A percentile compares a stretch with the other conserved stretches of the same genome.
phyloP scores from a whole-genome alignment of 2,113 vertebrate genomes.

The Archocentrus centrarchus region DNA sequence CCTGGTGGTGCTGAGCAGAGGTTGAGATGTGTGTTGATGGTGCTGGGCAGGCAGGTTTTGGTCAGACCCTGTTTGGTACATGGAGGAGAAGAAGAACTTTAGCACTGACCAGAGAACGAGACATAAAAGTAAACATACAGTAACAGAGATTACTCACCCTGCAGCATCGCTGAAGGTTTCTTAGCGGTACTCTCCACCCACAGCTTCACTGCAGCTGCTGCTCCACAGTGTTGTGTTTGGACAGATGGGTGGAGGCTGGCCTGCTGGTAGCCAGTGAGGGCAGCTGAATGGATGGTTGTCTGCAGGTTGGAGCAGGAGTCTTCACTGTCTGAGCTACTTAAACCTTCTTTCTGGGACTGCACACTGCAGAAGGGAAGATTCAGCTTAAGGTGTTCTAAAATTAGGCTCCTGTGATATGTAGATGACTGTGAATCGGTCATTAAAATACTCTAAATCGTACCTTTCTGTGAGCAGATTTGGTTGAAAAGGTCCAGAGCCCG shows the following conservation, averaged over 20 bases:
- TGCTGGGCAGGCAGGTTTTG: background rate
- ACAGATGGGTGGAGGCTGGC: slow-evolving; percentile 6
- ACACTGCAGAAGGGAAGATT: slow-evolving; percentile 19
- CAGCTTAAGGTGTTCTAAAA: background rate
- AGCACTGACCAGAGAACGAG: background rate
- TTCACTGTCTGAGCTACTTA: slow-evolving; percentile 72
- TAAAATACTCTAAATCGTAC: slow-evolving; percentile 38
- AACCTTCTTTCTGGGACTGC: slow-evolving; percentile 26
- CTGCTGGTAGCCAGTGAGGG: background rate
- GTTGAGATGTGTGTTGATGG: slow-evolving; percentile 33
- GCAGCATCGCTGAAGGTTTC: slow-evolving; percentile 30
- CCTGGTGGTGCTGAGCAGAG: slow-evolving; percentile 39
- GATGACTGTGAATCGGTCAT: background rate
- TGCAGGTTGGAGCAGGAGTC: slow-evolving; percentile 70
- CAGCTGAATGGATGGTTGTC: slow-evolving; percentile 62
- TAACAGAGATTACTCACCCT: slow-evolving; percentile 26
- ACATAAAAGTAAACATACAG: background rate
- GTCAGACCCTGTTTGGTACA: slow-evolving; percentile 40
- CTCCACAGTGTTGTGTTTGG: slow-evolving; percentile 29
- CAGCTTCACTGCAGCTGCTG: slow-evolving; percentile 44
- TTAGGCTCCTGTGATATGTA: fast-evolving
- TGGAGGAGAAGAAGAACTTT: background rate
- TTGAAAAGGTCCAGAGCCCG: slow-evolving; percentile 50
- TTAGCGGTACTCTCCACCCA: slow-evolving; percentile 69
- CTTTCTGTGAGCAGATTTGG: slow-evolving; percentile 57